Percentiles rank a stretch among this genome's conserved stretches.
Evolutionary conservation across 1,140 invertebrate genomes (phyloP).

Genomic region (Pogonognathellus flavescens): DNA sequence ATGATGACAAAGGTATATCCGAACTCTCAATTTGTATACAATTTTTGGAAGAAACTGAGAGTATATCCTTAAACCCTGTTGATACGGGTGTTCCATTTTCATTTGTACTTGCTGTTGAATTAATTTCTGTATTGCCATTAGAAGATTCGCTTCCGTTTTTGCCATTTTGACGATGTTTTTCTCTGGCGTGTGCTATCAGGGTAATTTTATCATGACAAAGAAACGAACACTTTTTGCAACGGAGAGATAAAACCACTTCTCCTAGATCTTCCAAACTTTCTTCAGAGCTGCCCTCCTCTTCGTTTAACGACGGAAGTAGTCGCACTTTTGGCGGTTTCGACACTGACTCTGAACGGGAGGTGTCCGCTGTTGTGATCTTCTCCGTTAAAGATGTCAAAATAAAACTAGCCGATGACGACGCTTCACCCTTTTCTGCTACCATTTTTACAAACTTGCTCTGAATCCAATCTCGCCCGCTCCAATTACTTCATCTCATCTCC

Average conservation of each 20-base stretch:
- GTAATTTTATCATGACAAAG: conserved; percentile 50
- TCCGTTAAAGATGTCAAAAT: neutral
- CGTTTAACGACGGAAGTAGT: conserved; percentile 1
- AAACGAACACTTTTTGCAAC: conserved; percentile 60
- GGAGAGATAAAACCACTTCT: conserved; percentile 60
- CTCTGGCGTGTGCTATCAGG: conserved; percentile 34
- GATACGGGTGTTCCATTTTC: neutral
- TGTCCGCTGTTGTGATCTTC: neutral
- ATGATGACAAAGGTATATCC: neutral
- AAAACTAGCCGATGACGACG: neutral
- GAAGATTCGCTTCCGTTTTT: neutral
- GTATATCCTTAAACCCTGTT: neutral
- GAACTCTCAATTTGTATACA: neutral
- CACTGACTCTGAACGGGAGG: neutral
- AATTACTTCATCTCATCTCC: neutral
- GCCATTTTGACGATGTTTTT: conserved; percentile 17
- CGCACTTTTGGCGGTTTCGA: neutral
- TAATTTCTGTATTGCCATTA: neutral
- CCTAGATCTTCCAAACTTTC: conserved; percentile 45
- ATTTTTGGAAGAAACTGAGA: neutral
- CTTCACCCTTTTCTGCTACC: conserved; percentile 6
- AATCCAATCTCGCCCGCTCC: too few relatives aligned
- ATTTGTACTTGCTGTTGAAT: conserved; percentile 28
- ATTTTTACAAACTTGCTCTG: neutral
- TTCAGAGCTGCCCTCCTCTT: neutral